Evolutionary conservation across 2,797 vertebrate genomes (phyloP).

Genomic region (Catostomus latipinnis): DNA sequence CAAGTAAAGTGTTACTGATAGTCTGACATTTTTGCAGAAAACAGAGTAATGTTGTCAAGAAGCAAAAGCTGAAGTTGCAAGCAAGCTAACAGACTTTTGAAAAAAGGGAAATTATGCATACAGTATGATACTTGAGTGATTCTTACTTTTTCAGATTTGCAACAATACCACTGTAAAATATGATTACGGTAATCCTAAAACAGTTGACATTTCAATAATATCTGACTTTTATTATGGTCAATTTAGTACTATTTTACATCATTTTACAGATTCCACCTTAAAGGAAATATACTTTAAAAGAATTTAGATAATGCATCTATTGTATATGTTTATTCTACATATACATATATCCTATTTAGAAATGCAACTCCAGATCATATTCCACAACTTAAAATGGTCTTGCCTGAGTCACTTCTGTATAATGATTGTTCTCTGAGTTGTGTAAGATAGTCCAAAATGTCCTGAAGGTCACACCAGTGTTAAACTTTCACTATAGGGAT

Average conservation of each 20-base stretch:
- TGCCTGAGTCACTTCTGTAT: too few species aligned
- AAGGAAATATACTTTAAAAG: too few species aligned
- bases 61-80: slow-evolving; percentile 61
- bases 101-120: background rate
- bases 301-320: too few species aligned
- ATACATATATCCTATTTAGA: background rate
- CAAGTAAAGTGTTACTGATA: slow-evolving; percentile 11
- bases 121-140: background rate
- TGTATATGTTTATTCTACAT: too few species aligned
- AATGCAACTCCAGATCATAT: background rate
- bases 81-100: slow-evolving; percentile 7
- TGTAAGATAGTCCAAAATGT: too few species aligned
- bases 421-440: too few species aligned
- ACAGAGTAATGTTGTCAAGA: background rate
- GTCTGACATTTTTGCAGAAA: slow-evolving; percentile 57
- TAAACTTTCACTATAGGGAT: too few species aligned
- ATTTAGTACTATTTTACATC: background rate
- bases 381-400: background rate
- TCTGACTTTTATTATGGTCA: background rate
- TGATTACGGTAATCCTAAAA: background rate
- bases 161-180: too few species aligned
- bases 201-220: background rate
- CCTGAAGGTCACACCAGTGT: too few species aligned
- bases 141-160: background rate
- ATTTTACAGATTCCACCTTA: too few species aligned